A percentile compares a stretch with the other conserved stretches of the same genome.
Conservation (phyloP, 2,113 vertebrate species). For the Clarias gariepinus region DNA sequence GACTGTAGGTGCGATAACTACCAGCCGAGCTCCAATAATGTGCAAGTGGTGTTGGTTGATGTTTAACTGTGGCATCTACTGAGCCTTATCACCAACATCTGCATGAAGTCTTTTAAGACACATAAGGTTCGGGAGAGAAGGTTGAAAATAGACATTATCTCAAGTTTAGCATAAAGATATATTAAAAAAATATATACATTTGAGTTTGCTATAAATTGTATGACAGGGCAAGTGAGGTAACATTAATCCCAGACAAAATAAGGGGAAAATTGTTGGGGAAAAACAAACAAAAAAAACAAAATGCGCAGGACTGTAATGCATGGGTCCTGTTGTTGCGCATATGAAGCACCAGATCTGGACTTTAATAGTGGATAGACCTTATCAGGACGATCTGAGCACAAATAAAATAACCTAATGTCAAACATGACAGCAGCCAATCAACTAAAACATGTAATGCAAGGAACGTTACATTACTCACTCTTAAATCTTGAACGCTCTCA, state of each 20-base stretch:
- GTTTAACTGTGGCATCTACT: too few species aligned
- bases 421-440: neutral
- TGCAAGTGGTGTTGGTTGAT: too few species aligned
- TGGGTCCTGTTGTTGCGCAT: neutral
- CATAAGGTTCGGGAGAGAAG: neutral
- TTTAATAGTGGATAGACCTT: neutral
- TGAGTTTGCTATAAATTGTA: neutral
- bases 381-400: neutral
- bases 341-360: neutral
- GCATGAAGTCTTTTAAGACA: too few species aligned
- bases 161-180: neutral
- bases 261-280: neutral
- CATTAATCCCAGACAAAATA: neutral
- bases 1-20: too few species aligned
- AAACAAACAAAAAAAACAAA: neutral
- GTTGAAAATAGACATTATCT: neutral
- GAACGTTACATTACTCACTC: neutral
- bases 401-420: neutral
- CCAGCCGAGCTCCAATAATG: too few species aligned
- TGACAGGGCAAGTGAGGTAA: neutral
- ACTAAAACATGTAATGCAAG: too few species aligned
- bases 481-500: conserved; percentile 23
- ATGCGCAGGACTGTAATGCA: neutral
- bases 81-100: too few species aligned
- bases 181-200: neutral